These are phyloP conservation scores for Illadopsis cleaveri DNA, from an alignment of 2,113 vertebrate genomes.

Conservation along the genomic window DNA sequence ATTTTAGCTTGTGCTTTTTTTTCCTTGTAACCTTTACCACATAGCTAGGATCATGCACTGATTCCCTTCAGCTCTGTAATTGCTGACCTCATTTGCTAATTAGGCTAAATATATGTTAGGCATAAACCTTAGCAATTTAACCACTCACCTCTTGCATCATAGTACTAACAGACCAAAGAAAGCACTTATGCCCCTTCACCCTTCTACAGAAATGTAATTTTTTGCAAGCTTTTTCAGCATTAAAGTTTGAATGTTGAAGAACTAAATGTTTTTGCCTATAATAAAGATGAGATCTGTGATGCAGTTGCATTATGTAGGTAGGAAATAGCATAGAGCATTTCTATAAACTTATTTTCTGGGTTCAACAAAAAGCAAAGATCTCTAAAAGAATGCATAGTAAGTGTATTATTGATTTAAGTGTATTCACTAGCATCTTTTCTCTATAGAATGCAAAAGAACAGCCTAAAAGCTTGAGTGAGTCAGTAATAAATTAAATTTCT, in stretches of 20 bases:
- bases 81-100: slow-evolving; percentile 42
- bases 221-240: background rate
- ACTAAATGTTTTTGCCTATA: background rate
- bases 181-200: background rate
- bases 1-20: background rate
- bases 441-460: background rate
- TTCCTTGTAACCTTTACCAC: background rate
- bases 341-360: background rate
- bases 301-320: background rate
- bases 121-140: background rate
- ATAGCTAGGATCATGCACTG: background rate
- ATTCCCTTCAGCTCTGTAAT: background rate
- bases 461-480: background rate
- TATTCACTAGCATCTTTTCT: background rate
- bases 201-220: background rate
- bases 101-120: slow-evolving; percentile 8
- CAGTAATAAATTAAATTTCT: background rate
- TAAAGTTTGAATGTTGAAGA: background rate
- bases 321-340: background rate
- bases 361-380: background rate
- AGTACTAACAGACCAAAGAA: background rate
- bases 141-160: background rate
- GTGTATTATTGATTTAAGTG: background rate
- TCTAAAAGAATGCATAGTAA: background rate
- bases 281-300: background rate